Percentiles rank a stretch among this genome's conserved stretches.
phyloP scores from a whole-genome alignment of 2,113 vertebrate species.

The Dunckerocampus dactyliophorus region DNA sequence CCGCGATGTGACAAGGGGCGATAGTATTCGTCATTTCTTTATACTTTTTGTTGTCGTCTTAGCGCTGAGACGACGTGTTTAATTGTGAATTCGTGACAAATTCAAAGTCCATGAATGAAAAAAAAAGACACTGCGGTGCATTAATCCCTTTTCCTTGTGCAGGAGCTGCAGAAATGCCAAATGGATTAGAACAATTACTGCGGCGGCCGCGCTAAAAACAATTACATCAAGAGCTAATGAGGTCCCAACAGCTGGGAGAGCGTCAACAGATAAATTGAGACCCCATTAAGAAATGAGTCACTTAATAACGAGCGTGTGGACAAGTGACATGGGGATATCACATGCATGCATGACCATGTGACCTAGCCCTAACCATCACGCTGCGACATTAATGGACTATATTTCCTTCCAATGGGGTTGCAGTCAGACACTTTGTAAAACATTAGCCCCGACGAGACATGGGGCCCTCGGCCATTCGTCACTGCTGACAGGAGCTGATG shows the following conservation, averaged over 20 bases:
- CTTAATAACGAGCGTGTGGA: slow-evolving; percentile 9
- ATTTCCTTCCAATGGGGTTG: slow-evolving; percentile 19
- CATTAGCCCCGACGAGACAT: slow-evolving; percentile 10
- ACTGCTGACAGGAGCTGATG: slow-evolving; percentile 36
- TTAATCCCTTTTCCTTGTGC: neutral
- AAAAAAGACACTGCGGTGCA: neutral
- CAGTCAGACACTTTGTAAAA: slow-evolving; percentile 19
- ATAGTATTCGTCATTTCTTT: no score
- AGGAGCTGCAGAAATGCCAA: slow-evolving; percentile 13
- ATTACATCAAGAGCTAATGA: slow-evolving; percentile 23
- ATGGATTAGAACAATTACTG: slow-evolving; percentile 8
- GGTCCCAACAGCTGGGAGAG: slow-evolving; percentile 15
- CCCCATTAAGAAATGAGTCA: slow-evolving; percentile 22
- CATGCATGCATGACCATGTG: no score
- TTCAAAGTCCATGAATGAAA: slow-evolving; percentile 18
- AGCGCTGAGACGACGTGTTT: no score
- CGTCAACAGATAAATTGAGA: slow-evolving; percentile 21
- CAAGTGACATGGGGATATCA: neutral
- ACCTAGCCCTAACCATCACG: no score
- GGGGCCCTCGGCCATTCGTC: slow-evolving; percentile 31
- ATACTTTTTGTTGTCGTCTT: no score
- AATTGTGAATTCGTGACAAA: slow-evolving; percentile 36
- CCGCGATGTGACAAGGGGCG: no score
- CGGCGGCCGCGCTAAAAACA: slow-evolving; percentile 1
- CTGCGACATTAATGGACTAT: slow-evolving; percentile 12